Evolutionary conservation across 2,797 vertebrate species (phyloP), one percentile per base, ranked within the genome.

Genomic region (Coccyzus lansbergi): DNA sequence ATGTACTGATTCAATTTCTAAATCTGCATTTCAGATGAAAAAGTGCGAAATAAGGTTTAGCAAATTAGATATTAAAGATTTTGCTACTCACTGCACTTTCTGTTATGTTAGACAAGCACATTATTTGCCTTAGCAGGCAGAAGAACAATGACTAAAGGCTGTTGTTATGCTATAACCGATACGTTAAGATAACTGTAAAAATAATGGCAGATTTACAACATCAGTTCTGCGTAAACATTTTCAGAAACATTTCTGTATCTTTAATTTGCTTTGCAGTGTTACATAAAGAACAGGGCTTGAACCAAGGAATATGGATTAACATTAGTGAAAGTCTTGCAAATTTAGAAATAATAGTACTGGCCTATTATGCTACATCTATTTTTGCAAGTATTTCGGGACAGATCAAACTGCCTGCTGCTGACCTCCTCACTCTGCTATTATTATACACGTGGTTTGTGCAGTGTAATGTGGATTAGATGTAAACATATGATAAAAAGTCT

Each of bases 101-200:
- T 91, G 70, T 96, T 92, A 93, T 28, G 86, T 65, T 91, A 97
- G 90, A 93, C 84, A 97, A 93, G 88, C 74, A 95, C 82, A 88
- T 95, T 95, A 94, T 96, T 96, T 95, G 86, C 92, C 93, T 95
- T 93, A 86, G 82, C 83, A 96, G 91, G 85, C 84, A 83, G 88
- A 93, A 95, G 91, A 96, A 96, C 87, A 97, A 94, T 88, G 84
- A 96, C 93, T 97, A 95, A 97, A 95, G 52, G 58, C 75, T 89
- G 63, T 48, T 96, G 92, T 93, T 95, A 95, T 83, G 60, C 90
- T 31, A 26, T 87, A 97, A 80, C 25, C n/a, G 88, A 48, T 55
- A 93, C 90, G 96, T 96, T 97, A 97, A 94, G 48, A 92, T 90
- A 96, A 94, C 86, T 90, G 83, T 90, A 97, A 97, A 97, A 97